Evolutionary conservation across 2,113 vertebrate species (phyloP), one percentile per base, ranked within the genome.

Genomic region (Pelobates fuscus): DNA sequence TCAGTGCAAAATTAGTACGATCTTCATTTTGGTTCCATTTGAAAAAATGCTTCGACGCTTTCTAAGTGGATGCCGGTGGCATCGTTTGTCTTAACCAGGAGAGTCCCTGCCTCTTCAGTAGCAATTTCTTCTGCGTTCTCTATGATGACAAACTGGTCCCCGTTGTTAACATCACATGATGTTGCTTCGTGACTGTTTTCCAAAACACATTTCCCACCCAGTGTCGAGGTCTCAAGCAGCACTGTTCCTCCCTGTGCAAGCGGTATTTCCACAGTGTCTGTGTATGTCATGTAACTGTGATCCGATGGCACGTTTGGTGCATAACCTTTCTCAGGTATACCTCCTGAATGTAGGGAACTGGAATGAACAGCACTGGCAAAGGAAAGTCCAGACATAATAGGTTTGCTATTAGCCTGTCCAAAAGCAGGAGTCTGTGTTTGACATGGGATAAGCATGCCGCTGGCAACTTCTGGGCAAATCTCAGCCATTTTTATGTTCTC

Each of bases 21-120:
- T 74, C 81, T 80, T 85, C 79, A 63, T 74, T 86, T 81, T 84
- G 80, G 15, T 0, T 93, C 91, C 43, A 91, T 81, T 18, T 90
- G 90, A 75, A 95, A 83, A 44, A 95, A 81, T 18, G 92, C 88
- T 79, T 93, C 91, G 54, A 90, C 87, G 0, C 89, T 87, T 82
- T 92, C 92, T 65, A 91, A 57, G 70, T 90, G 93, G 86, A 93
- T 87, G 15, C 89, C 89, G 2, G 91, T 88, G 57, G 89, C 92
- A 3, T 84, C 88, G 0, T 81, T 85, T 21, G 87, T 81, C 0
- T 92, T 91, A 21, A 94, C 89, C 0, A 92, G 89, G 43, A 93
- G 44, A 11, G 44, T 5, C 3, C 12, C 25, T 1, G 41, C 58
- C 6, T 61, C 69, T 2, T 20, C 58, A 27, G 43, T 23, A 17